Conservation (phyloP, 2,888 invertebrate genomes). For the Coremacera marginata region DNA sequence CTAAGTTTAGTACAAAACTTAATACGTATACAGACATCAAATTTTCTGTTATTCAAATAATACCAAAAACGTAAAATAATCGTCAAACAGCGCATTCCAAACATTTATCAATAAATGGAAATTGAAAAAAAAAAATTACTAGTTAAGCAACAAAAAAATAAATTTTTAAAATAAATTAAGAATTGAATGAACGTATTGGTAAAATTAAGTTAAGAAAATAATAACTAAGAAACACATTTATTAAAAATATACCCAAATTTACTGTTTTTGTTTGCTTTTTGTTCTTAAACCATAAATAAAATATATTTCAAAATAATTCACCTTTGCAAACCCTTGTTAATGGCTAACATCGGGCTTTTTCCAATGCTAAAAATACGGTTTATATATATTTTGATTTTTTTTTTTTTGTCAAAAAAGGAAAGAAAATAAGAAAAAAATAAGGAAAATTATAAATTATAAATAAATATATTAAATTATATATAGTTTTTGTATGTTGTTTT, state of each 20-base stretch:
- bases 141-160: slow-evolving; percentile 7
- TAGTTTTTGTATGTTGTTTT: background rate
- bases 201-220: slow-evolving; percentile 14
- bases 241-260: slow-evolving; percentile 36
- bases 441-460: slow-evolving; percentile 47
- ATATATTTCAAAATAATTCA: slow-evolving; percentile 71
- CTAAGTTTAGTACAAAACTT: background rate
- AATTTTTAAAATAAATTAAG: background rate
- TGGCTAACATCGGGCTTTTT: slow-evolving; percentile 83
- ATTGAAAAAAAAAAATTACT: slow-evolving; percentile 18
- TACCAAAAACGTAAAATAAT: background rate
- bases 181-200: background rate
- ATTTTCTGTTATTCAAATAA: background rate
- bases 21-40: background rate
- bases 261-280: background rate
- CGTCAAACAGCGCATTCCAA: slow-evolving; percentile 36
- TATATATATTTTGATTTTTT: background rate
- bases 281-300: slow-evolving; percentile 26
- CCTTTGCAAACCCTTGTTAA: slow-evolving; percentile 88
- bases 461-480: slow-evolving; percentile 34
- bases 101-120: slow-evolving; percentile 35
- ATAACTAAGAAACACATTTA: slow-evolving; percentile 42
- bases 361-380: slow-evolving; percentile 75
- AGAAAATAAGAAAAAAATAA: slow-evolving; percentile 57
- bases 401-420: slow-evolving; percentile 71